Evolutionary conservation across 2,797 vertebrate genomes (phyloP).

Genomic region (Bradypodion ventrale): DNA sequence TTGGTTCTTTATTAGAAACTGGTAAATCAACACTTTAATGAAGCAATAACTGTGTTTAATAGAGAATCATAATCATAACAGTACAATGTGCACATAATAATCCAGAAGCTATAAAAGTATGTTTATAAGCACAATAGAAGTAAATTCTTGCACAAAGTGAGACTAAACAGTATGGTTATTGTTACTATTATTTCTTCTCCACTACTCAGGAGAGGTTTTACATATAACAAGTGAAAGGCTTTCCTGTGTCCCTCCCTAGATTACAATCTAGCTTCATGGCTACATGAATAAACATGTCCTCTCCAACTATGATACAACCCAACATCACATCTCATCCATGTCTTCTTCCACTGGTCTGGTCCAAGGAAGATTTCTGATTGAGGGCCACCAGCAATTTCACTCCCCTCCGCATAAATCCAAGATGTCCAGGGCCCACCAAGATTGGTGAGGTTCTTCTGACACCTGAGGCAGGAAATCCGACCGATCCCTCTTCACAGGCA

Average conservation of each 20-base stretch:
- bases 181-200: not conserved
- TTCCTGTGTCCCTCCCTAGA: not conserved
- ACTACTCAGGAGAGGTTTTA: not conserved
- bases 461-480: not conserved
- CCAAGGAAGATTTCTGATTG: not conserved
- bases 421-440: not conserved
- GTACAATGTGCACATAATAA: not conserved
- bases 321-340: not conserved
- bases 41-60: not conserved
- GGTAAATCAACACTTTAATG: not conserved
- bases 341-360: not conserved
- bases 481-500: not conserved
- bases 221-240: not conserved
- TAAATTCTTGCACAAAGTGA: not conserved
- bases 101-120: conserved; percentile 24
- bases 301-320: not conserved
- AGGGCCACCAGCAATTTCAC: not conserved
- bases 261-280: not conserved
- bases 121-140: not conserved
- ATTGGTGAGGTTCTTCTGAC: too few species aligned
- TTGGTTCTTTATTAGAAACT: too few species aligned
- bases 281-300: not conserved
- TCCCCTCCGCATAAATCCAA: not conserved
- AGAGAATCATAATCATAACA: not conserved
- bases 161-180: not conserved